Base-by-base conservation (phyloP, 2,888 invertebrate genomes). In the Kuschelorhynchus macadamiae region DNA sequence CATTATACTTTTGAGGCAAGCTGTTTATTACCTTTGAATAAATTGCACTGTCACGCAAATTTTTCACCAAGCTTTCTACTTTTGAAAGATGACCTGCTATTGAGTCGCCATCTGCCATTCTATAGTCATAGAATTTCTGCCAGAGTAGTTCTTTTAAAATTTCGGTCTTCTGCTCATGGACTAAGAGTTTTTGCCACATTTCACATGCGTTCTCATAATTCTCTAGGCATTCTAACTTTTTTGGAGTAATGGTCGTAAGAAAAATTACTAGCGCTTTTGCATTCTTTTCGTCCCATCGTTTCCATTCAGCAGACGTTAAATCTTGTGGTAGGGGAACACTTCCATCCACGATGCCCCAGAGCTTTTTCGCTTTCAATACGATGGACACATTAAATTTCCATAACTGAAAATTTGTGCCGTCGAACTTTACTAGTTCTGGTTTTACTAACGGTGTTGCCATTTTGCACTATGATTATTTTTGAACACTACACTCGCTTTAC, bases 161-260 rank as follows among this genome's bases (percentile, higher is more conserved):
- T 16, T 75, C 75, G 2, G 59, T 70, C 52, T 74, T 75, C 25
- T 72, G 74, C 60, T 77, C 77, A 44, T 71, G 79, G 0, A 78
- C 67, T 0, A 67, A 25, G 0, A 79, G 67, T 61, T 76, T 77
- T 1, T 71, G 47, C 76, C 77, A 79, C 76, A 79, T 78, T 7
- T 72, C 71, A 7, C 71, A 46, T 8, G 77, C 60, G 1, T 71
- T 53, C 12, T 68, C 41, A 25, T 7, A 25, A 25, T 25, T 25
- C 7, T 5, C 25, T 25, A 25, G 25, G 25, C 25, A 25, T 25
- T 25, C 25, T 25, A 25, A 7, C 25, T 39, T 2, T 3, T 39
- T 14, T 14, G 39, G 39, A n/a, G n/a, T 39, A 14, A 39, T 39
- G n/a, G 39, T 39, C 5, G 39, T 39, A 12, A 39, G 12, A 39